Evolutionary conservation across 2,113 vertebrate species (phyloP), one percentile per base, ranked within the genome.

Genomic region (Gracilinanus agilis): DNA sequence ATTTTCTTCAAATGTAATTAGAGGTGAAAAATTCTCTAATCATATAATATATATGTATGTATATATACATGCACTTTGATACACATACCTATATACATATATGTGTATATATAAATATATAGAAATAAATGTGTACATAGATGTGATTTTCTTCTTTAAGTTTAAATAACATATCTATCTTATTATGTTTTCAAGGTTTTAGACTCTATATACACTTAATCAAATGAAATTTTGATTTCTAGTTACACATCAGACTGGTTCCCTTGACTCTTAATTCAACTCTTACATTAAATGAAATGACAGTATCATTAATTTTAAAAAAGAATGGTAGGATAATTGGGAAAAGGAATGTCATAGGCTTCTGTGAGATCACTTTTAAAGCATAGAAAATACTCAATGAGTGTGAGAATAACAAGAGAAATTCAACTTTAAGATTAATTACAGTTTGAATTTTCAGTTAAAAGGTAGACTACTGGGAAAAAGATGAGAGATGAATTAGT

Each of bases 281-380:
- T 92, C 94, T 97, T 94, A 93, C 94, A 94, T 94, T 97, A 93
- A 97, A 98, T 96, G 96, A 96, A 97, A 96, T 94, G 96, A 96
- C 75, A 95, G 93, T 93, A 96, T 92, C 55, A 95, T 92, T 93
- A 91, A 96, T 95, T 75, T 75, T 75, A 75, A n/a, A 75, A 75
- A 75, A 16, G 67, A 75, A 75, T 75, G 29, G 29, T 34, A 67
- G 61, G 96, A 95, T 95, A 97, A 58, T 91, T 29, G 0, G 96
- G 91, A 67, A 55, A 90, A 55, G 55, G 34, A 91, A 92, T 96
- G 93, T 90, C 95, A 54, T 95, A 94, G 95, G 75, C 53, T 61
- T 95, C 90, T 54, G 54, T 2, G 92, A 96, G 93, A 88, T 55
- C 54, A 90, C 92, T 93, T 95, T 95, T 94, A 96, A 97, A 94